Conservation (phyloP, 2,113 vertebrate species). For the Marmota monax region DNA sequence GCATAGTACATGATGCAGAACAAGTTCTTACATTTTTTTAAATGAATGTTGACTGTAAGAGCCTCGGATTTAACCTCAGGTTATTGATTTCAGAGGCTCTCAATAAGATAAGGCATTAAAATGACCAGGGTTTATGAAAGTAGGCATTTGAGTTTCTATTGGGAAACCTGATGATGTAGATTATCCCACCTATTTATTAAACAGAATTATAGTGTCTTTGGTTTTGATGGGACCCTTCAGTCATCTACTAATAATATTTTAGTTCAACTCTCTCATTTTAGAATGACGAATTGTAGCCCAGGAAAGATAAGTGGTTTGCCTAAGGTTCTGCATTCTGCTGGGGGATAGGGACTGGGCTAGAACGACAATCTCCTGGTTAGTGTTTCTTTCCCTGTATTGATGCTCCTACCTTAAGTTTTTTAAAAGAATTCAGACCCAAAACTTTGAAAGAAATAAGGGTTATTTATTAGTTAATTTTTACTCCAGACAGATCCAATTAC, state of each 20-base stretch:
- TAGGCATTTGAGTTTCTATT: not conserved
- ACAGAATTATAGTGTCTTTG: constrained; percentile 5
- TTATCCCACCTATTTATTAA: constrained; percentile 51
- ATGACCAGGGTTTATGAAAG: constrained; percentile 7
- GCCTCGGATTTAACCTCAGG: not conserved
- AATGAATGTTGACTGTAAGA: not conserved
- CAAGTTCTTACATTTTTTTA: not conserved
- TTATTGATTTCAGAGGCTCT: not conserved
- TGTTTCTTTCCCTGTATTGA: not conserved
- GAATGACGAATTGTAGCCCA: not conserved
- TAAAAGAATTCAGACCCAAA: not conserved
- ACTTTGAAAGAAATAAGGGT: not conserved
- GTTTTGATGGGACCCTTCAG: not conserved
- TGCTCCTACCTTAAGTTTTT: not conserved
- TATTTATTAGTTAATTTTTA: not conserved
- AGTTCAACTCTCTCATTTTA: constrained; percentile 47
- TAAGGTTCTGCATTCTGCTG: not conserved
- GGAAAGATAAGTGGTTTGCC: not conserved
- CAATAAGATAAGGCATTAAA: not conserved
- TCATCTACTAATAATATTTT: constrained; percentile 43
- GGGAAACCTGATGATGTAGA: constrained; percentile 16
- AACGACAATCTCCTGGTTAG: not conserved
- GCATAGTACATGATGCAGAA: not conserved
- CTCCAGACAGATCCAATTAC: not conserved
- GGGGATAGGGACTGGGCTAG: not conserved